Percentiles rank a stretch among this genome's conserved stretches.
These are phyloP conservation scores for Euleptes europaea DNA, from an alignment of 2,113 vertebrate species.

Conservation along the genomic window DNA sequence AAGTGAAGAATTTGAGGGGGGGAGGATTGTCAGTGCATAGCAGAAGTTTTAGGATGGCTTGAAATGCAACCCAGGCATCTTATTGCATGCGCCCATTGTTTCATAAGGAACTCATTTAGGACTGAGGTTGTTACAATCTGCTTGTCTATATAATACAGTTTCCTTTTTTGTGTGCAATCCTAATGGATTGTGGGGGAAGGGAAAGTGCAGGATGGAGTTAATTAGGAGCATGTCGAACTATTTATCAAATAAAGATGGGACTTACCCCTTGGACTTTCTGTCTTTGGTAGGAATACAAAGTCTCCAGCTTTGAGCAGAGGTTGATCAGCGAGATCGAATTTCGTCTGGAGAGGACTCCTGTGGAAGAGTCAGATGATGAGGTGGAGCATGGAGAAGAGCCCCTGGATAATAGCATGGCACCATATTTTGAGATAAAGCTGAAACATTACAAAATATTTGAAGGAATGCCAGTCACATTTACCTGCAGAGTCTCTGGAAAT, in stretches of 20 bases:
- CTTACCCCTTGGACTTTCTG: slow-evolving; percentile 35
- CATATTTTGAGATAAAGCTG: slow-evolving; percentile 87
- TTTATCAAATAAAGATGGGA: not conserved
- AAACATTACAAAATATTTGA: slow-evolving; percentile 97
- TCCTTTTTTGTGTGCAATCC: slow-evolving; percentile 48
- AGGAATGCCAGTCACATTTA: slow-evolving; percentile 94
- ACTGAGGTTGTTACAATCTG: slow-evolving; percentile 37
- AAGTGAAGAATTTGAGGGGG: not conserved
- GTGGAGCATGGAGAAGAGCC: slow-evolving; percentile 80
- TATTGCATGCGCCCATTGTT: slow-evolving; percentile 57
- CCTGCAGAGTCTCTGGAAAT: slow-evolving; percentile 89
- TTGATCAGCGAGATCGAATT: slow-evolving; percentile 98
- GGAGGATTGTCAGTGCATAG: not conserved
- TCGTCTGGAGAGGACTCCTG: slow-evolving; percentile 91
- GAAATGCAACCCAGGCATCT: slow-evolving; percentile 48
- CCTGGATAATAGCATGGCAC: slow-evolving; percentile 71
- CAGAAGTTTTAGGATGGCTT: slow-evolving; percentile 50
- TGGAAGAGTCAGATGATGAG: slow-evolving; percentile 93
- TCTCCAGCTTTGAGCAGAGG: slow-evolving; percentile 97
- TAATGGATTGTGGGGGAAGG: slow-evolving; percentile 36
- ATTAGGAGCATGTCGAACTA: slow-evolving; percentile 16
- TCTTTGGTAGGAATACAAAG: slow-evolving; percentile 90
- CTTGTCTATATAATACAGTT: slow-evolving; percentile 41
- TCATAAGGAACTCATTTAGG: slow-evolving; percentile 27
- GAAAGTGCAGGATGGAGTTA: slow-evolving; percentile 20